Evolutionary conservation across 30 jellyfish, hydroid and myxozoan species (phyloP).

Genomic region (Nemopilema nomurai): DNA sequence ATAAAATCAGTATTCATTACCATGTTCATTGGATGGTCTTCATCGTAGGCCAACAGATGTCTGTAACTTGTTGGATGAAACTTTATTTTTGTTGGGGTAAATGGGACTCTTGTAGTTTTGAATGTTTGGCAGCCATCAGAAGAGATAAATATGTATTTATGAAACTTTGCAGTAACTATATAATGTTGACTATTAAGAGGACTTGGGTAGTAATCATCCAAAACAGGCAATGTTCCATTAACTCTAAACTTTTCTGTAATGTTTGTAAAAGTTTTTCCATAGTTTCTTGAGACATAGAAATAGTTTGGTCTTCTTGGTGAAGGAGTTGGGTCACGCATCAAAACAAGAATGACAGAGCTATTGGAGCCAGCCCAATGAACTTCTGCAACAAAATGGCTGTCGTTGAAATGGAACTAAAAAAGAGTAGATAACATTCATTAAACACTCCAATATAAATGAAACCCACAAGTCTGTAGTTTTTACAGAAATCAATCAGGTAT

Average conservation of each 20-base stretch:
- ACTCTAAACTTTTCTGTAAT: constrained; percentile 58
- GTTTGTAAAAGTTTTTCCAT: constrained; percentile 77
- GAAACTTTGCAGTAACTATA: constrained; percentile 84
- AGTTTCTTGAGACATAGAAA: constrained; percentile 84
- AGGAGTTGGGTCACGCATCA: constrained; percentile 87
- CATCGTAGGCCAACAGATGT: constrained; percentile 82
- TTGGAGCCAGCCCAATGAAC: constrained; percentile 99
- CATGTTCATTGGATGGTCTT: constrained; percentile 78
- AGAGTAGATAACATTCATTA: neutral
- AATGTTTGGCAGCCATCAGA: constrained; percentile 74
- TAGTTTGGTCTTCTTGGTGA: constrained; percentile 73
- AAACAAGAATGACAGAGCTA: constrained; percentile 83
- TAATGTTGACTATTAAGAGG: constrained; percentile 73
- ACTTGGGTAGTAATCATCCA: constrained; percentile 87
- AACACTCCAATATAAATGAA: too few relatives aligned
- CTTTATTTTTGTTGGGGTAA: constrained; percentile 76
- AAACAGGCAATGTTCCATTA: constrained; percentile 76
- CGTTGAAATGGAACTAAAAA: constrained; percentile 82
- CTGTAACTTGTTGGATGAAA: constrained; percentile 67
- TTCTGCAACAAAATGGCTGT: constrained; percentile 88
- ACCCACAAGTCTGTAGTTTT: too few relatives aligned
- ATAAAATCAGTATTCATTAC: constrained; percentile 40
- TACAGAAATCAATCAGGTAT: too few relatives aligned
- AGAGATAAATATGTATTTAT: constrained; percentile 67
- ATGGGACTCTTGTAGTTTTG: constrained; percentile 33